Base-by-base conservation (phyloP, 64 coral and sea anemone species). In the Stylophora pistillata region DNA sequence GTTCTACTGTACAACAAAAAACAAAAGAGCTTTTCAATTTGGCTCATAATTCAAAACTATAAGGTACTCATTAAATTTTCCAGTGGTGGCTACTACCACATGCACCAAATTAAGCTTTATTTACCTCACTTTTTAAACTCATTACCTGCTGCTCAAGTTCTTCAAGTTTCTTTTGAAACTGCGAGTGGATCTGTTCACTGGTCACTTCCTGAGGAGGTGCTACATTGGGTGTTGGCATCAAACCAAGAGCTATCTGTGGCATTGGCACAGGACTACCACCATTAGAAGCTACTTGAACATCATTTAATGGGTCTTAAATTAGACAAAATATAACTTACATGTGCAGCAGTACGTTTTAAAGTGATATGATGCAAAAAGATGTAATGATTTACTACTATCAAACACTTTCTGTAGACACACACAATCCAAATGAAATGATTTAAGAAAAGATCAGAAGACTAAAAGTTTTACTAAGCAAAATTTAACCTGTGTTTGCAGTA, bases 111-210 rank as follows among this genome's bases (percentile, higher is more conserved):
- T 26, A 11, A n/a, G 11, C 23, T 1, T 11, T 64, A 9, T 18
- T 11, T 21, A 7, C 3, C 64, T 68, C n/a, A n/a, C n/a, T 21
- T 68, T 66, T 27, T n/a, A 1, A 68, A 23, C 75, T 32, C 7
- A 30, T 12, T 15, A 92, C 90, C 63, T 92, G 81, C 34, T 76
- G 89, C 86, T 96, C 95, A 29, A 96, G 70, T 13, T 96, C 78
- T 90, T 96, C 91, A 73, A 96, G 87, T 73, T 83, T 93, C 56
- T 57, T 74, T n/a, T 81, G 87, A 83, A 96, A 96, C 29, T 87
- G 82, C n/a, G 88, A 15, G 17, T 91, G 88, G 41, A 93, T 53
- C 37, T 87, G 81, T 37, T 85, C 33, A 29, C 86, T 20, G 3
- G 75, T 55, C 1, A 89, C 12, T n/a, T 31, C 41, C n/a, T 71